A percentile compares a stretch with the other conserved stretches of the same genome.
Evolutionary conservation across 2,113 vertebrate genomes (phyloP).

Genomic region (Tachysurus fulvidraco): DNA sequence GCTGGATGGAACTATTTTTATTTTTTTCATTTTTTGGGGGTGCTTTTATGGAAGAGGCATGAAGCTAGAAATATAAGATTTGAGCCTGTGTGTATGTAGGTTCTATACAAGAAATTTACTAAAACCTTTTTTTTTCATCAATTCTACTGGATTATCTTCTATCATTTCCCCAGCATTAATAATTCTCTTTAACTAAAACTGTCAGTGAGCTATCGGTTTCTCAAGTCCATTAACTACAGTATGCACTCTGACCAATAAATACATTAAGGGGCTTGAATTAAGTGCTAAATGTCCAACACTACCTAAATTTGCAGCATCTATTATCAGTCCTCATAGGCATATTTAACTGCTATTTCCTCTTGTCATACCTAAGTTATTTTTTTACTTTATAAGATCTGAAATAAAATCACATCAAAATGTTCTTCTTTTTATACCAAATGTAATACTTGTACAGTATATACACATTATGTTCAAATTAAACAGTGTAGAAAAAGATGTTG

Average conservation of each 20-base stretch:
- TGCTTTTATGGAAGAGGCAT: constrained; percentile 24
- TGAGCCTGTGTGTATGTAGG: constrained; percentile 25
- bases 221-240: constrained; percentile 29
- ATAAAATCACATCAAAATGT: constrained; percentile 59
- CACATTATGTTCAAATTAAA: constrained; percentile 65
- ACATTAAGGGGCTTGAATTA: constrained; percentile 22
- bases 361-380: constrained; percentile 44
- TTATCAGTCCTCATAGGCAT: constrained; percentile 12
- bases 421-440: constrained; percentile 65
- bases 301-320: constrained; percentile 37
- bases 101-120: constrained; percentile 12
- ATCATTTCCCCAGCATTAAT: constrained; percentile 35
- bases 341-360: not conserved
- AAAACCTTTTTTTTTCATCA: not conserved
- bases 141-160: constrained; percentile 33
- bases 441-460: constrained; percentile 77
- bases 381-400: constrained; percentile 47
- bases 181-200: constrained; percentile 26
- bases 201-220: constrained; percentile 16
- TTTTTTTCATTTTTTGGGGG: not conserved
- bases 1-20: not conserved
- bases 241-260: constrained; percentile 41
- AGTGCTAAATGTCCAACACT: constrained; percentile 34
- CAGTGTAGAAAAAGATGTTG: constrained; percentile 56
- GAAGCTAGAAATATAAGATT: constrained; percentile 31